phyloP scores from a whole-genome alignment of 1,140 invertebrate species.

The Saxidomus purpurata region DNA sequence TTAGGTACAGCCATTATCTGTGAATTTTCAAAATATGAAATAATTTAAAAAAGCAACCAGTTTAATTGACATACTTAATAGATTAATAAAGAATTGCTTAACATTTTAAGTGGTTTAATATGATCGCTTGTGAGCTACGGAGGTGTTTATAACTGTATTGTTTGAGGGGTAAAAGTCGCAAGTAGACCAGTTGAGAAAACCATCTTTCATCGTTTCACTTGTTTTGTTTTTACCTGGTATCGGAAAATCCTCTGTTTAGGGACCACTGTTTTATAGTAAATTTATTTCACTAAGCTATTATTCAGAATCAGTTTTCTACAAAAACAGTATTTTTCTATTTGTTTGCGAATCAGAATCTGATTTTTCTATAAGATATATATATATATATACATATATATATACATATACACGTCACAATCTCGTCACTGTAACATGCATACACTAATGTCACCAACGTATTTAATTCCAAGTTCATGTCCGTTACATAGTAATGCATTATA shows the following conservation, averaged over 20 bases:
- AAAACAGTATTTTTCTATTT: not conserved
- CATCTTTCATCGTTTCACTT: slow-evolving; percentile 13
- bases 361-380: not conserved
- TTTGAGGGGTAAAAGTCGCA: too few relatives aligned
- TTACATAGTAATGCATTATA: too few relatives aligned
- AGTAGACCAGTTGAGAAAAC: not conserved
- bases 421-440: not conserved
- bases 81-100: too few relatives aligned
- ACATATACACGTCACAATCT: too few relatives aligned
- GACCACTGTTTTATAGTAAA: not conserved
- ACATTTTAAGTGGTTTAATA: too few relatives aligned
- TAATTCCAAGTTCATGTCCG: too few relatives aligned
- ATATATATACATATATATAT: not conserved
- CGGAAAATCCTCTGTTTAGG: slow-evolving; percentile 20
- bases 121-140: too few relatives aligned
- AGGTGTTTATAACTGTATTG: too few relatives aligned
- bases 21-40: too few relatives aligned
- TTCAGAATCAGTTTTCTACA: not conserved
- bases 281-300: not conserved
- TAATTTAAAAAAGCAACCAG: too few relatives aligned
- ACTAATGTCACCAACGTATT: not conserved
- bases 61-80: too few relatives aligned
- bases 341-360: not conserved
- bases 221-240: not conserved
- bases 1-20: too few relatives aligned